A percentile compares a stretch with the other conserved stretches of the same genome.
These are phyloP conservation scores for Pammene fasciana DNA, from an alignment of 2,888 invertebrate species.

Conservation along the genomic window DNA sequence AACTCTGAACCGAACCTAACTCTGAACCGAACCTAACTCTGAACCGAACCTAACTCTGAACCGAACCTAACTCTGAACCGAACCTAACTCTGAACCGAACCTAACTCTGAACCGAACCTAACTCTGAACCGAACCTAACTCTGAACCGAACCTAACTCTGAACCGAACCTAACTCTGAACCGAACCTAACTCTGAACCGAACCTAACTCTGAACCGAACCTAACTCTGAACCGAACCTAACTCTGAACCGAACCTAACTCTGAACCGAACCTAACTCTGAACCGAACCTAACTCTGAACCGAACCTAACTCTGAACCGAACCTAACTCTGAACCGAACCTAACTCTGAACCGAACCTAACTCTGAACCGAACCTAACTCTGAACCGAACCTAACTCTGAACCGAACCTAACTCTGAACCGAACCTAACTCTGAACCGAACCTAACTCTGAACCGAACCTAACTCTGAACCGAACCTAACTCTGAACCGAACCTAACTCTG, in stretches of 20 bases:
- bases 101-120: conserved; percentile 46
- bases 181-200: conserved; percentile 35
- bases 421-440: conserved; percentile 41
- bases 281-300: conserved; percentile 41
- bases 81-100: conserved; percentile 46
- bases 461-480: conserved; percentile 34
- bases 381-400: conserved; percentile 37
- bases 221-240: conserved; percentile 41
- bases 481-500: conserved; percentile 35
- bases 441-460: conserved; percentile 40
- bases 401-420: conserved; percentile 40
- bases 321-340: conserved; percentile 40
- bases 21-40: conserved; percentile 44
- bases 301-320: conserved; percentile 40
- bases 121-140: conserved; percentile 46
- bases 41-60: conserved; percentile 39
- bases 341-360: conserved; percentile 39
- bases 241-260: conserved; percentile 40
- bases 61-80: conserved; percentile 45
- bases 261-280: conserved; percentile 39
- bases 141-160: conserved; percentile 42
- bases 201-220: conserved; percentile 38
- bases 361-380: conserved; percentile 37
- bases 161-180: conserved; percentile 37
- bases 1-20: conserved; percentile 45